Evolutionary conservation across 2,888 invertebrate genomes (phyloP).

Genomic region (Aspidiotus rigidus): DNA sequence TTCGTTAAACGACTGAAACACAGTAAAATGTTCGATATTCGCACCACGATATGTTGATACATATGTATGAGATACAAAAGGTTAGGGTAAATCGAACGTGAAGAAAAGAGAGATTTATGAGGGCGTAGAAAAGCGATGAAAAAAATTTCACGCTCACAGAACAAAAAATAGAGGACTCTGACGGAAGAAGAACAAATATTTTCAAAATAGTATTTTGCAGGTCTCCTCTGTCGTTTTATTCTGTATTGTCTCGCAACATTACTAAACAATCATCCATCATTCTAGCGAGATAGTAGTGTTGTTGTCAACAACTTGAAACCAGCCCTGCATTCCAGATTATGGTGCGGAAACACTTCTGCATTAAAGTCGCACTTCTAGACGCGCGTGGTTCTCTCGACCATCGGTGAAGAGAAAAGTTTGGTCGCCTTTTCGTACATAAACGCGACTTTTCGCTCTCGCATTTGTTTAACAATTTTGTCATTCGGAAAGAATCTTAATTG

Average conservation of each 20-base stretch:
- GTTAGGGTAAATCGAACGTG: too few species aligned
- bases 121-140: too few species aligned
- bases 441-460: constrained; percentile 1
- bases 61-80: too few species aligned
- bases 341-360: constrained; percentile 12
- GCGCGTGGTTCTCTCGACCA: not conserved
- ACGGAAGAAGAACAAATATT: not conserved
- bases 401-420: not conserved
- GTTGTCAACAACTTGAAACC: constrained; percentile 30
- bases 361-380: not conserved
- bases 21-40: too few species aligned
- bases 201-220: not conserved
- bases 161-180: too few species aligned
- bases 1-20: too few species aligned
- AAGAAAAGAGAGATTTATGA: too few species aligned
- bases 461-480: constrained; percentile 33
- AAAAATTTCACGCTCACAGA: too few species aligned
- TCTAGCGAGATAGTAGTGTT: constrained; percentile 1
- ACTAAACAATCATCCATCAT: constrained; percentile 31
- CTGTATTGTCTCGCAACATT: constrained; percentile 27
- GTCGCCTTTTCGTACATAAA: constrained; percentile 22
- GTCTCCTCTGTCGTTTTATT: not conserved
- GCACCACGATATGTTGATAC: too few species aligned
- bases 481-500: constrained; percentile 32
- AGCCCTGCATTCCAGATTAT: constrained; percentile 30